A percentile compares a stretch with the other conserved stretches of the same genome.
Evolutionary conservation across 2,113 vertebrate species (phyloP).

Genomic region (Hippocampus zosterae): DNA sequence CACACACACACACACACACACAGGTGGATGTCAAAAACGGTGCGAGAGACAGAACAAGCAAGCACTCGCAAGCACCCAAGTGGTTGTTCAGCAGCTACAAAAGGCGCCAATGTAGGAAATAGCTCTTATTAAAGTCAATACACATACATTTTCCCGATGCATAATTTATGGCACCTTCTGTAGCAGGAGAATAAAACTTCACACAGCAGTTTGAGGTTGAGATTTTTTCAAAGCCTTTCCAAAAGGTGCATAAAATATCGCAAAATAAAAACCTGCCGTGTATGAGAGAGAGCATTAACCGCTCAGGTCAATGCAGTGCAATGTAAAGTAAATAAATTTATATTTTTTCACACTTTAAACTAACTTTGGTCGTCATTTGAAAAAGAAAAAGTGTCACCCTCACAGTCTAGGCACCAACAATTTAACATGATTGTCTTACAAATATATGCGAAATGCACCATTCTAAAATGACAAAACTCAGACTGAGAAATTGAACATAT

Average conservation of each 20-base stretch:
- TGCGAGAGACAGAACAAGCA: constrained; percentile 33
- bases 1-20: not conserved
- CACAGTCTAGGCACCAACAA: not conserved
- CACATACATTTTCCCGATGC: constrained; percentile 75
- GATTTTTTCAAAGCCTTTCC: constrained; percentile 65
- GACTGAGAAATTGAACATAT: no score
- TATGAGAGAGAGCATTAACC: constrained; percentile 34
- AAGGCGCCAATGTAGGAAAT: constrained; percentile 65
- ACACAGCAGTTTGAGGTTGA: constrained; percentile 47
- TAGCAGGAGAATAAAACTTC: constrained; percentile 61
- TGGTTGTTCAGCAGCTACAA: constrained; percentile 71
- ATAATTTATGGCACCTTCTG: constrained; percentile 76
- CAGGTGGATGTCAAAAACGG: constrained; percentile 38
- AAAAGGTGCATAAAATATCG: constrained; percentile 50
- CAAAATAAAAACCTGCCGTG: constrained; percentile 27
- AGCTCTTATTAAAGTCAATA: constrained; percentile 76
- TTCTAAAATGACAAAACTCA: no score
- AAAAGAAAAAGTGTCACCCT: not conserved
- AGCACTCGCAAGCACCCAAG: constrained; percentile 63
- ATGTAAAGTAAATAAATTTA: not conserved
- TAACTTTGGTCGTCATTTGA: not conserved
- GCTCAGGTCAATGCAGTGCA: constrained; percentile 29
- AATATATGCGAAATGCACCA: not conserved
- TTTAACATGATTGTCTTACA: not conserved
- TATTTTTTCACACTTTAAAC: not conserved